phyloP scores from a whole-genome alignment of 2,797 vertebrate genomes.

The Xenopus petersii region DNA sequence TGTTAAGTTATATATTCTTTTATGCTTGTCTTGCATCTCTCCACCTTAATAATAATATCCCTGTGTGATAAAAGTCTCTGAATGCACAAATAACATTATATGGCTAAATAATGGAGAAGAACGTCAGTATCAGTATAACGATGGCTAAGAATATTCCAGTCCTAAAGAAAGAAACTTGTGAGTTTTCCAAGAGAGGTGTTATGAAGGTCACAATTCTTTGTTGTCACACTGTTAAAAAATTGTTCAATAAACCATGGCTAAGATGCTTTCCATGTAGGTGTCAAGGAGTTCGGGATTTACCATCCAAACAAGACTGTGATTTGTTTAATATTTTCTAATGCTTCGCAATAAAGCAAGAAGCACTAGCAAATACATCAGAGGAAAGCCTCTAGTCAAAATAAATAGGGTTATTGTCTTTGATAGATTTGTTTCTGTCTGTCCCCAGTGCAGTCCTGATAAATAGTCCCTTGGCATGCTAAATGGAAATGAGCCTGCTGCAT shows the following conservation, averaged over 20 bases:
- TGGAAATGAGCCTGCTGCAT: neutral
- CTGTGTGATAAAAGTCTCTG: too few species aligned
- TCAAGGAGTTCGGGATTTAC: slow-evolving; percentile 15
- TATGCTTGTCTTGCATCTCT: too few species aligned
- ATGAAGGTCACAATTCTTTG: neutral
- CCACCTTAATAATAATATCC: too few species aligned
- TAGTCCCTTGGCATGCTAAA: slow-evolving; percentile 13
- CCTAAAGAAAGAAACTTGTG: too few species aligned
- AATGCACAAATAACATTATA: too few species aligned
- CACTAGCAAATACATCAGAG: slow-evolving; percentile 33
- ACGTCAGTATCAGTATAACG: too few species aligned
- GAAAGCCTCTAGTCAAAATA: slow-evolving; percentile 32
- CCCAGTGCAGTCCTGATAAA: slow-evolving; percentile 22
- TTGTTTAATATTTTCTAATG: slow-evolving; percentile 25
- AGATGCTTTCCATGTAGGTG: slow-evolving; percentile 6
- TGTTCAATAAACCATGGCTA: slow-evolving; percentile 7
- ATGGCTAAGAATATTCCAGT: too few species aligned
- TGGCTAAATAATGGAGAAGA: too few species aligned
- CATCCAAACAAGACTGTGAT: slow-evolving; percentile 38
- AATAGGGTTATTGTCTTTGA: slow-evolving; percentile 37
- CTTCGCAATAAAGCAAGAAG: slow-evolving; percentile 28
- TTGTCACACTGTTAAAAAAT: slow-evolving; percentile 10
- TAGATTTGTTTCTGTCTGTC: slow-evolving; percentile 32
- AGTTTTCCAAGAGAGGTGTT: neutral
- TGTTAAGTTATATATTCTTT: too few species aligned